A percentile compares a stretch with the other conserved stretches of the same genome.
Evolutionary conservation across 2,113 vertebrate species (phyloP).

Genomic region (Hiodon alosoides): DNA sequence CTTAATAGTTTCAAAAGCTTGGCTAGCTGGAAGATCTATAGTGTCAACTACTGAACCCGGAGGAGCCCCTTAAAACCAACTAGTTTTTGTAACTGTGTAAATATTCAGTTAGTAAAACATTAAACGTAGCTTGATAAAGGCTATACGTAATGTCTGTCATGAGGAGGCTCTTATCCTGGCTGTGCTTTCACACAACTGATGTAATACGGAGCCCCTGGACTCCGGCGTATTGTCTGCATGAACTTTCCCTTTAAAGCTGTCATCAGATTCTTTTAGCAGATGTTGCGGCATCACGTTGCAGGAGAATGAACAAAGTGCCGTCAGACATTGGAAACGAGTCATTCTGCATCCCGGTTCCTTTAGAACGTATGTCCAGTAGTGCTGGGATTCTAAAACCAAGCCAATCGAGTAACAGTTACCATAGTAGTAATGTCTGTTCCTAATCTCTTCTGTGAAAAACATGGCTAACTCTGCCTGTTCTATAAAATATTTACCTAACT

Average conservation of each 20-base stretch:
- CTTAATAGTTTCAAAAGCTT: background rate
- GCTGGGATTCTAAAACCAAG: too few relatives aligned
- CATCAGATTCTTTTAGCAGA: constrained; percentile 6
- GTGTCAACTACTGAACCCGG: background rate
- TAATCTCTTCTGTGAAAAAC: background rate
- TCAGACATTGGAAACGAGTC: background rate
- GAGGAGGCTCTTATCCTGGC: constrained; percentile 1
- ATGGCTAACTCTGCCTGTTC: constrained; percentile 1
- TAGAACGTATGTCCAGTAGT: too few relatives aligned
- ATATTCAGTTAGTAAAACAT: background rate
- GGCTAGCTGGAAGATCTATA: background rate
- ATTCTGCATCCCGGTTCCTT: too few relatives aligned
- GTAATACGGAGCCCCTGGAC: constrained; percentile 4
- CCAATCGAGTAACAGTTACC: too few relatives aligned
- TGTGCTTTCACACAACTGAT: constrained; percentile 12
- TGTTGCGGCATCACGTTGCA: too few relatives aligned
- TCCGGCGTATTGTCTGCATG: constrained; percentile 38
- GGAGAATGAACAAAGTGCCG: background rate
- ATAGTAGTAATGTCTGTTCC: background rate
- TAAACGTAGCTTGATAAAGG: constrained; percentile 1
- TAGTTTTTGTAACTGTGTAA: constrained; percentile 16
- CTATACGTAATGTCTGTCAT: constrained; percentile 21
- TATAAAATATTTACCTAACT: background rate
- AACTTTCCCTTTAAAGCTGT: constrained; percentile 23
- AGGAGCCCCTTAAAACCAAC: constrained; percentile 4